Base-by-base conservation (phyloP, 2,888 invertebrate genomes). In the Frankliniella fusca region DNA sequence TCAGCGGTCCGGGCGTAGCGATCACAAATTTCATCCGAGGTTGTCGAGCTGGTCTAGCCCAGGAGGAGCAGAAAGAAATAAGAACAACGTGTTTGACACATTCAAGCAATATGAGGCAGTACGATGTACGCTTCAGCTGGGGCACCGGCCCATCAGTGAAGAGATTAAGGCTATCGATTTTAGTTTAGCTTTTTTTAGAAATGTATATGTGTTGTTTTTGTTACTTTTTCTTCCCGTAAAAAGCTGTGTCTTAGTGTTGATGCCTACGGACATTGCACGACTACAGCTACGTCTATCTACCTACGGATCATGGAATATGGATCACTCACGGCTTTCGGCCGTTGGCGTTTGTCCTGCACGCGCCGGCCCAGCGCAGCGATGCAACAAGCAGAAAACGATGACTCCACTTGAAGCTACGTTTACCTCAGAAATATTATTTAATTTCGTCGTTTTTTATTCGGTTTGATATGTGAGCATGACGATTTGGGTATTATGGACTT, bases 41-140 rank as follows among this genome's bases (percentile, higher is more conserved):
- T 23, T 23, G 70, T 23, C 70, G 70, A 12, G 70, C 70, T 76
- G 70, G 23, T 76, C 70, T 76, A 76, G 27, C 27, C 12, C 70
- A 23, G 38, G 38, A 38, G 38, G 38, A 38, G 38, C 70, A 27
- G 27, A 76, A 76, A 76, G 70, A 76, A 27, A 54, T 15, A 76
- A 76, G 61, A 76, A 76, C 70, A 76, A 38, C 23, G 70, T 70
- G 38, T 80, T 38, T 80, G 48, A 80, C 18, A 80, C 23, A 79
- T 8, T 79, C 79, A 79, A 18, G 54, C 18, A 54, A 38, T 2
- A 5, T 38, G 5, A 38, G 38, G 38, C 38, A 38, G 38, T 38
- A 38, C 3, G 5, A 5, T 38, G 38, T 38, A 38, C 38, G 3
- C 38, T 38, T 38, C 38, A 38, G 38, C 38, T 38, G 38, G 38